Evolutionary conservation across 2,113 vertebrate species (phyloP).

Genomic region (Epinephelus cyanopodus): DNA sequence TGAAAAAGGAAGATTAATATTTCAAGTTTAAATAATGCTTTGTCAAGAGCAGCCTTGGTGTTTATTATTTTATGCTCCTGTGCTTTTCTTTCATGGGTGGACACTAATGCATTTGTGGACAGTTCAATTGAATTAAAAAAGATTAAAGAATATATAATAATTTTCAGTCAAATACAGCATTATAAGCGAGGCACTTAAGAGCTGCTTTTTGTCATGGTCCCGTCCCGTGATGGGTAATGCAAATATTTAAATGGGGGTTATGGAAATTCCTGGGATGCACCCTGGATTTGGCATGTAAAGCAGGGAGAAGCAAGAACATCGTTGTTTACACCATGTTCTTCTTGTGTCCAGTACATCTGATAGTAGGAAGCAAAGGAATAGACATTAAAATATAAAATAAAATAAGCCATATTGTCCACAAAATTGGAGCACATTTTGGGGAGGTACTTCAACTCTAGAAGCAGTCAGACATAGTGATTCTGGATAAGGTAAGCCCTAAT

Average conservation of each 20-base stretch:
- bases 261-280: conserved; percentile 85
- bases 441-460: conserved; percentile 23
- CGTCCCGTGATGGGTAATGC: conserved; percentile 77
- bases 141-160: not conserved
- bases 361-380: conserved; percentile 34
- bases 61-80: conserved; percentile 1
- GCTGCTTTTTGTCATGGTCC: conserved; percentile 41
- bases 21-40: conserved; percentile 14
- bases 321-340: conserved; percentile 56
- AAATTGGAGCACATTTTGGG: conserved; percentile 20
- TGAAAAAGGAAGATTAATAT: conserved; percentile 5
- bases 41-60: conserved; percentile 11
- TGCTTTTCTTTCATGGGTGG: not conserved
- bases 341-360: conserved; percentile 52
- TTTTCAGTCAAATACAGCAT: not conserved
- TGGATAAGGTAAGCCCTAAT: conserved; percentile 66
- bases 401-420: conserved; percentile 1
- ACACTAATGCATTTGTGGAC: not conserved
- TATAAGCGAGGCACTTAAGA: not conserved
- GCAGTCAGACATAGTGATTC: conserved; percentile 7
- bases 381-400: conserved; percentile 5
- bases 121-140: not conserved
- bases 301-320: conserved; percentile 68
- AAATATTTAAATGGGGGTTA: conserved; percentile 87
- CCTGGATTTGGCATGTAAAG: conserved; percentile 87